Conservation (phyloP, 2,113 vertebrate genomes). For the Crotalus tigris region DNA sequence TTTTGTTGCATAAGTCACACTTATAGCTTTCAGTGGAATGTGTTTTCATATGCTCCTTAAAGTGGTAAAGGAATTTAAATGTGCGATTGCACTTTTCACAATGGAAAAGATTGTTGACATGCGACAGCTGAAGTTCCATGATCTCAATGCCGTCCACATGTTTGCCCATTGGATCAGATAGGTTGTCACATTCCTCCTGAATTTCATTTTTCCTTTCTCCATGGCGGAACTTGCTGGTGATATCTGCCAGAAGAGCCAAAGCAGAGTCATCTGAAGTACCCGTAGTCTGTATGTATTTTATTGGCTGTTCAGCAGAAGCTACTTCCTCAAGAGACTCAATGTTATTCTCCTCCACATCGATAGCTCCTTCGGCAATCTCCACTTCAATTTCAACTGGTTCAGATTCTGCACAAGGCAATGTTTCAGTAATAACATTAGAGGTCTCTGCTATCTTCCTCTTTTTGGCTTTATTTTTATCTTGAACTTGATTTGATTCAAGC, state of each 20-base stretch:
- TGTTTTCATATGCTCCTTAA: slow-evolving; percentile 97
- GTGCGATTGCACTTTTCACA: slow-evolving; percentile 94
- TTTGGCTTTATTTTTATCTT: slow-evolving; percentile 76
- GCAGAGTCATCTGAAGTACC: slow-evolving; percentile 89
- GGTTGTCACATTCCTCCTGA: slow-evolving; percentile 67
- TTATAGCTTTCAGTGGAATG: slow-evolving; percentile 87
- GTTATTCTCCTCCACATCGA: slow-evolving; percentile 80
- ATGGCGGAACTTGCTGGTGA: slow-evolving; percentile 97
- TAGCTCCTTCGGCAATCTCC: slow-evolving; percentile 79
- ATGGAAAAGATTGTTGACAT: slow-evolving; percentile 91
- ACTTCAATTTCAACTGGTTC: slow-evolving; percentile 89
- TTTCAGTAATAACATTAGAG: slow-evolving; percentile 89
- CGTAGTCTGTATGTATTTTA: slow-evolving; percentile 76
- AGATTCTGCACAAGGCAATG: slow-evolving; percentile 78
- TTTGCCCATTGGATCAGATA: slow-evolving; percentile 82
- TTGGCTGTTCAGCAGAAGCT: slow-evolving; percentile 71
- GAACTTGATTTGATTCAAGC: slow-evolving; percentile 59
- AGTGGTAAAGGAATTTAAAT: slow-evolving; percentile 98
- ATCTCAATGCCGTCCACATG: slow-evolving; percentile 92
- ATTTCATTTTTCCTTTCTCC: slow-evolving; percentile 78
- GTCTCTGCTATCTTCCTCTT: slow-evolving; percentile 91
- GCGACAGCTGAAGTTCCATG: slow-evolving; percentile 97
- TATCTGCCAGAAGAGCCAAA: slow-evolving; percentile 92
- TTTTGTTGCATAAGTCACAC: slow-evolving; percentile 91
- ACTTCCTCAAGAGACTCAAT: slow-evolving; percentile 82